These are phyloP conservation scores for Caenorhabditis sp. DNA, from an alignment of 2,888 invertebrate genomes.

Conservation along the genomic window DNA sequence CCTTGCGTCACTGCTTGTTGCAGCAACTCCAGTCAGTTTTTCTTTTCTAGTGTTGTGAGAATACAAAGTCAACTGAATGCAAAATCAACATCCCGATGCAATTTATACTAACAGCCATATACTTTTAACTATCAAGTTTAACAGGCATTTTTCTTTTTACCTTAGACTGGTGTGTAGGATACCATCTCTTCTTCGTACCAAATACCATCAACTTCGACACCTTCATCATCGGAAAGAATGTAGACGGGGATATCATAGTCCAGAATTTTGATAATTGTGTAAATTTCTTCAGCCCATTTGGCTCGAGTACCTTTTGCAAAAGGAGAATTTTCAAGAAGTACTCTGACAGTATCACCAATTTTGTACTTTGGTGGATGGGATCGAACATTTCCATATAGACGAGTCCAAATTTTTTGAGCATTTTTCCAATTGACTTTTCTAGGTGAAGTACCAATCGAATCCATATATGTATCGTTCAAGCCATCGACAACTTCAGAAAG, in stretches of 20 bases:
- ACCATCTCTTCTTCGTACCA: slow-evolving; percentile 12
- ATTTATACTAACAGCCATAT: no score
- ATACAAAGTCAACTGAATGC: no score
- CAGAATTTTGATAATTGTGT: slow-evolving; percentile 1
- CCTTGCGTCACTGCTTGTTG: no score
- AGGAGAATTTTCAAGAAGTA: slow-evolving; percentile 1
- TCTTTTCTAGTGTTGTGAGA: no score
- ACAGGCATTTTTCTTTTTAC: no score
- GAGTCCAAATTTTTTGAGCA: slow-evolving; percentile 16
- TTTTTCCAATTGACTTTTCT: slow-evolving; percentile 21
- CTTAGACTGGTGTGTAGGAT: no score
- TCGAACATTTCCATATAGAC: slow-evolving; percentile 5
- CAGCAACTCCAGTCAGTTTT: no score
- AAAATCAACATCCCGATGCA: no score
- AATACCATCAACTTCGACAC: slow-evolving; percentile 14
- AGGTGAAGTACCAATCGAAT: slow-evolving; percentile 38
- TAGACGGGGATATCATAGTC: slow-evolving; percentile 36
- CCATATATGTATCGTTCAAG: slow-evolving; percentile 26
- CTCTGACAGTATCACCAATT: slow-evolving; percentile 13
- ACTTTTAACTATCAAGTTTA: no score
- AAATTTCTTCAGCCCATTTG: slow-evolving; percentile 25
- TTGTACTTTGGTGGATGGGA: background rate
- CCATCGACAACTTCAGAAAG: background rate
- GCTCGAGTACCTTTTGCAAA: slow-evolving; percentile 2
- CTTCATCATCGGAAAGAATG: background rate